Evolutionary conservation across 2,797 vertebrate genomes (phyloP).

Genomic region (Poecile montanus): DNA sequence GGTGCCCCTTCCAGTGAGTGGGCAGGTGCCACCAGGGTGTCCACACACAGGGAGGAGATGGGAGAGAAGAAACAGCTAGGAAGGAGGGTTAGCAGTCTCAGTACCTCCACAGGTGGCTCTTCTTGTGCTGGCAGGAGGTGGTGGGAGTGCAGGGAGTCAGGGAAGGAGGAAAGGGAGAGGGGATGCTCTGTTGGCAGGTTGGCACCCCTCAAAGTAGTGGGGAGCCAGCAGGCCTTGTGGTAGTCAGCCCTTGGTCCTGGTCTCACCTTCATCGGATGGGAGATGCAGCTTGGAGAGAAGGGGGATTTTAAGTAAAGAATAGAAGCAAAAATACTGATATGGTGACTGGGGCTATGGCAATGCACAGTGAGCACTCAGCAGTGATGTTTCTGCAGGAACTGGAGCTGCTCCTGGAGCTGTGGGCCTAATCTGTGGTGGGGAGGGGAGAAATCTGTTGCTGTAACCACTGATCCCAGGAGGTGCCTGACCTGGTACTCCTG

Average conservation of each 20-base stretch:
- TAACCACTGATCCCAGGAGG: neutral
- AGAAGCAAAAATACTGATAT: neutral
- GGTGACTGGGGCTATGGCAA: neutral
- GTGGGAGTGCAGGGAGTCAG: neutral
- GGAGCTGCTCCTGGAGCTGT: neutral
- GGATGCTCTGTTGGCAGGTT: neutral
- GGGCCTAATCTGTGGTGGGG: neutral
- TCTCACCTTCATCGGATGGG: neutral
- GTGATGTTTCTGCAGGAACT: neutral
- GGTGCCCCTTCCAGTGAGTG: neutral
- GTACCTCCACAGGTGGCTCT: neutral
- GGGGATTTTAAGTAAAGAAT: neutral
- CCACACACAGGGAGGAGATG: neutral
- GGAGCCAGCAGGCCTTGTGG: neutral
- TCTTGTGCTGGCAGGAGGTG: neutral
- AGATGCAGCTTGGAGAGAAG: neutral
- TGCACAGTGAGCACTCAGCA: fast-evolving
- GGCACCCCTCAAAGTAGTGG: fast-evolving
- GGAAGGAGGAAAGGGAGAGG: neutral
- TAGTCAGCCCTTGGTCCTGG: neutral
- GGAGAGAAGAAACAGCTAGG: neutral
- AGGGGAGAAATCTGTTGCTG: neutral
- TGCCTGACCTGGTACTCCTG: neutral
- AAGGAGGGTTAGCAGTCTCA: neutral
- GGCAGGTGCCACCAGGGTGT: neutral